Conservation (phyloP, 2,797 vertebrate genomes). For the Gambelia wislizenii region DNA sequence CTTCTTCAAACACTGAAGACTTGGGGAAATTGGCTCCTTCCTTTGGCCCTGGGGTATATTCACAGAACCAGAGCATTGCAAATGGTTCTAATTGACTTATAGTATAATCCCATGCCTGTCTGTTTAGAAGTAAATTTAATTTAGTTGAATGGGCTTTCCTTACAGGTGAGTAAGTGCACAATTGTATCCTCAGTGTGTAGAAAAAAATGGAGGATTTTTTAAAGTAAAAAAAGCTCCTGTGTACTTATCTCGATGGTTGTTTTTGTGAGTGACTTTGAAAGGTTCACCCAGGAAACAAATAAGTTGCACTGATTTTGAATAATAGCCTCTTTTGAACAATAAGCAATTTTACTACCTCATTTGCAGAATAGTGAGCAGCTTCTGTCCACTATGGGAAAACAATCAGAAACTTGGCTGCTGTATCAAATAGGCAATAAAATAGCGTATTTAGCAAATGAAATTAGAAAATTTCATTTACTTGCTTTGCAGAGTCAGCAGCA, state of each 20-base stretch:
- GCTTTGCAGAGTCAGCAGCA: conserved; percentile 64
- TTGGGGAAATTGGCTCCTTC: not conserved
- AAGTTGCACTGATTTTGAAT: conserved; percentile 61
- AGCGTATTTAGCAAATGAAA: conserved; percentile 71
- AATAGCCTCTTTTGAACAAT: conserved; percentile 60
- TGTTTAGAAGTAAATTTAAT: conserved; percentile 2
- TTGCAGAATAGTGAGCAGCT: conserved; percentile 61
- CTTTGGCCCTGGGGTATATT: not conserved
- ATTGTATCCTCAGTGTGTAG: no score
- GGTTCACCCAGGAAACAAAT: conserved; percentile 34
- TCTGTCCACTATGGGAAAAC: conserved; percentile 64
- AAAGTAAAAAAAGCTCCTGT: not conserved
- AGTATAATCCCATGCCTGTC: not conserved
- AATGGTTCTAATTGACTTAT: conserved; percentile 7
- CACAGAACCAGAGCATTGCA: not conserved
- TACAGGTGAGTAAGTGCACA: not conserved
- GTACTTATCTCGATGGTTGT: conserved; percentile 44
- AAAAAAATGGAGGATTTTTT: not conserved
- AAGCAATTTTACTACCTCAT: conserved; percentile 66
- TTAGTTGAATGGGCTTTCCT: not conserved
- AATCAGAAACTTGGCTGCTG: conserved; percentile 63
- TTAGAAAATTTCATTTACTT: conserved; percentile 65
- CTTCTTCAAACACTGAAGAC: not conserved
- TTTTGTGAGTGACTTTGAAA: conserved; percentile 45
- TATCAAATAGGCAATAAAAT: conserved; percentile 61